Evolutionary conservation across 2,888 invertebrate genomes (phyloP), one percentile per base, ranked within the genome.

Genomic region (Caenorhabditis sp.): DNA sequence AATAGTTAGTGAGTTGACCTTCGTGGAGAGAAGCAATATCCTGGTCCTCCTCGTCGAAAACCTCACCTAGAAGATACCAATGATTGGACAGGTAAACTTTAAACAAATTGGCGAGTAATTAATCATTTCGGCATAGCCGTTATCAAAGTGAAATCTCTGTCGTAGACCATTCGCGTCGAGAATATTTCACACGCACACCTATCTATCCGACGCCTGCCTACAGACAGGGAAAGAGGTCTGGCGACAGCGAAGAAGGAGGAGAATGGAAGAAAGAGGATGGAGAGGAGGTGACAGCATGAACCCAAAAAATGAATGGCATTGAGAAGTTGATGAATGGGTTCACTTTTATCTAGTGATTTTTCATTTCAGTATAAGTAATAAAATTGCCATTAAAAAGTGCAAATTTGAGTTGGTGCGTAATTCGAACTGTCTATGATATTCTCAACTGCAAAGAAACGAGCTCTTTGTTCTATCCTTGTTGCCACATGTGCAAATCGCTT

Each of bases 21-120:
- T 76, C 82, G 78, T 78, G 70, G 18, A 82, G 56, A 11, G 82
- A 82, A 20, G 69, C 69, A 22, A 47, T 58, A 32, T 82, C 78
- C n/a, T 78, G 64, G 51, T 78, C 82, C 40, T 82, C 77, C 18
- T 82, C 82, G 32, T 76, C 81, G 51, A 70, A 70, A 60, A 61
- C 50, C 20, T 76, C 76, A 15, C 51, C 76, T 76, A 20, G 28
- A 74, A 28, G 18, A 28, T 13, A 32, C 26, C 15, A 28, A 28
- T 24, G 15, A 55, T 2, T 13, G 32, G 47, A 22, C 22, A 24
- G 8, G 5, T 47, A 4, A 20, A 47, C 47, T 56, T 18, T 28
- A 20, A 56, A 35, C 28, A 32, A 24, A 28, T 18, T 32, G 60
- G 24, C n/a, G 37, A 40, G n/a, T 18, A 9, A 61, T 61, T 61